Conservation (phyloP, 2,797 vertebrate species). For the Neomorphus geoffroyi region DNA sequence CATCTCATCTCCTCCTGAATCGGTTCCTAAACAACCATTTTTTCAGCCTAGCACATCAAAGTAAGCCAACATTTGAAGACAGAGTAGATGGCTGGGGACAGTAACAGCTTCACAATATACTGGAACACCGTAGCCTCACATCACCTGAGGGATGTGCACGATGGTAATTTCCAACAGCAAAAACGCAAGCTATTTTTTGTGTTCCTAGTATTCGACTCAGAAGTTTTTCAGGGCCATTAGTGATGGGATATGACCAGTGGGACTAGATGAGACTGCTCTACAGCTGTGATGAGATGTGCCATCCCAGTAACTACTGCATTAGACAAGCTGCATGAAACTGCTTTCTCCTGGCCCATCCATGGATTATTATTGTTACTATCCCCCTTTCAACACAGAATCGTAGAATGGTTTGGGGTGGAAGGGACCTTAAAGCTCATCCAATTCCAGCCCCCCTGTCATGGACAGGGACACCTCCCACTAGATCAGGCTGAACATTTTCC, state of each 20-base stretch:
- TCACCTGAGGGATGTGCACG: neutral
- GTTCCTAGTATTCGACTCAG: neutral
- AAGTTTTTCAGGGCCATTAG: neutral
- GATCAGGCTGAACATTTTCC: neutral
- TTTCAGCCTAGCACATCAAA: neutral
- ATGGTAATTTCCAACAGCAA: neutral
- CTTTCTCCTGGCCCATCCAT: neutral
- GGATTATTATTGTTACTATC: neutral
- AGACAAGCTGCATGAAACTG: neutral
- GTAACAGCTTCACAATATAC: neutral
- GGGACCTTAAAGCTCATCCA: too few species aligned
- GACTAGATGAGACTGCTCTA: neutral
- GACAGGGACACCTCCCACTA: too few species aligned
- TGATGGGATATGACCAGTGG: neutral
- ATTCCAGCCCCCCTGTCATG: too few species aligned
- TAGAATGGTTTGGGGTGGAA: too few species aligned
- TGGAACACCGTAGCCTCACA: accelerated
- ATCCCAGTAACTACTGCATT: neutral
- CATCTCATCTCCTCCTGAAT: neutral
- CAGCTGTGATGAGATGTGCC: neutral
- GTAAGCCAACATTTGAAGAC: neutral
- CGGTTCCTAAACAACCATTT: neutral
- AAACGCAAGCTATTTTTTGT: neutral
- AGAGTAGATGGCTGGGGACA: neutral
- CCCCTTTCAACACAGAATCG: neutral